Evolutionary conservation across 2,888 invertebrate genomes (phyloP).

Genomic region (Dendrolimus pini): DNA sequence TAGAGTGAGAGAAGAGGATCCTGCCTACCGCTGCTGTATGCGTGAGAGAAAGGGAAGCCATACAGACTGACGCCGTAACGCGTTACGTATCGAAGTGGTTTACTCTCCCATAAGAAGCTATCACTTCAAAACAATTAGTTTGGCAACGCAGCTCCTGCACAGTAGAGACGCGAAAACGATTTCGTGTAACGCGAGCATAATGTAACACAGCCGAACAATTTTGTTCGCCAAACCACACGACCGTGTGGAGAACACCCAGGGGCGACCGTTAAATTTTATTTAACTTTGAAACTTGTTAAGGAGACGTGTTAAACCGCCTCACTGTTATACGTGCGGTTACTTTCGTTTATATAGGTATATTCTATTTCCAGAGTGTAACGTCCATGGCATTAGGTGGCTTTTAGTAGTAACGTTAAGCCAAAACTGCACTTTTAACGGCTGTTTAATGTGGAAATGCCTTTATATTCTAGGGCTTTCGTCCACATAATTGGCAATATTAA

Average conservation of each 20-base stretch:
- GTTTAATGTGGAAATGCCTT: not conserved
- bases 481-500: not conserved
- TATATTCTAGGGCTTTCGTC: not conserved
- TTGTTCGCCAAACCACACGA: conserved; percentile 2
- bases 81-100: no score
- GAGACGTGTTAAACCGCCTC: conserved; percentile 30
- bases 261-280: conserved; percentile 40
- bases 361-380: conserved; percentile 18
- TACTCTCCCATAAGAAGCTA: no score
- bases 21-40: no score
- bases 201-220: not conserved
- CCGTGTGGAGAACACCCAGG: conserved; percentile 17
- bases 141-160: no score
- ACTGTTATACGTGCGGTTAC: conserved; percentile 23
- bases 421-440: not conserved
- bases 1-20: no score
- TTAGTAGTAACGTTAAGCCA: not conserved
- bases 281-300: conserved; percentile 37
- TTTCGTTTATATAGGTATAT: conserved; percentile 27
- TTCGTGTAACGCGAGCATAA: not conserved
- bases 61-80: no score
- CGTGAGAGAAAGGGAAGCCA: no score
- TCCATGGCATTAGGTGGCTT: not conserved
- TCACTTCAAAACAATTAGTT: no score
- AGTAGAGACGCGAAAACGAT: no score